Percentiles rank a stretch among this genome's conserved stretches.
phyloP scores from a whole-genome alignment of 2,113 vertebrate genomes.

The Lophura nycthemera region DNA sequence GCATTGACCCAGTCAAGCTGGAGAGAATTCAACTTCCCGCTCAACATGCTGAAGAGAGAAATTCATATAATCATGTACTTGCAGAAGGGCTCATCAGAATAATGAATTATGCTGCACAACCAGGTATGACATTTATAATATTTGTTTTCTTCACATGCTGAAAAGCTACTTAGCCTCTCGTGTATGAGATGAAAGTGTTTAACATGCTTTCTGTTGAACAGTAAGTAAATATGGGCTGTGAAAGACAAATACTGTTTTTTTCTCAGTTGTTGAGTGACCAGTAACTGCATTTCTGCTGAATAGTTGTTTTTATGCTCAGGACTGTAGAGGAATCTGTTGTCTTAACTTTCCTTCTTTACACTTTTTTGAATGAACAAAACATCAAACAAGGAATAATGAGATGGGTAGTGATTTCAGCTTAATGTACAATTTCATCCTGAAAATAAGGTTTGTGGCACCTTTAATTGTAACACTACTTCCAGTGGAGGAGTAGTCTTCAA shows the following conservation, averaged over 20 bases:
- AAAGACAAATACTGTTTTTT: neutral
- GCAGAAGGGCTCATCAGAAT: conserved; percentile 93
- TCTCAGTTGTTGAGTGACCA: neutral
- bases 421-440: neutral
- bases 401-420: neutral
- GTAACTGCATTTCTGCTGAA: neutral
- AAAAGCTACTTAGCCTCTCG: neutral
- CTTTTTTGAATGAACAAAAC: neutral
- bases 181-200: neutral
- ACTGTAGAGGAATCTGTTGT: neutral
- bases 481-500: neutral
- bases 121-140: conserved; percentile 78
- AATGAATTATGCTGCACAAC: conserved; percentile 91
- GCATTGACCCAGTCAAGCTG: conserved; percentile 90
- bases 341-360: neutral
- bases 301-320: neutral
- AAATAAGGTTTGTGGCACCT: neutral
- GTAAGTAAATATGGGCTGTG: neutral
- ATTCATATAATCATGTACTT: conserved; percentile 90
- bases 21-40: conserved; percentile 91
- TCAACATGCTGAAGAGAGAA: conserved; percentile 84
- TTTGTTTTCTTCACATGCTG: neutral
- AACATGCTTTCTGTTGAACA: neutral
- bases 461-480: neutral
- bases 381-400: neutral